These are phyloP conservation scores for Sinocyclocheilus anophthalmus DNA, from an alignment of 2,113 vertebrate species.

Conservation along the genomic window DNA sequence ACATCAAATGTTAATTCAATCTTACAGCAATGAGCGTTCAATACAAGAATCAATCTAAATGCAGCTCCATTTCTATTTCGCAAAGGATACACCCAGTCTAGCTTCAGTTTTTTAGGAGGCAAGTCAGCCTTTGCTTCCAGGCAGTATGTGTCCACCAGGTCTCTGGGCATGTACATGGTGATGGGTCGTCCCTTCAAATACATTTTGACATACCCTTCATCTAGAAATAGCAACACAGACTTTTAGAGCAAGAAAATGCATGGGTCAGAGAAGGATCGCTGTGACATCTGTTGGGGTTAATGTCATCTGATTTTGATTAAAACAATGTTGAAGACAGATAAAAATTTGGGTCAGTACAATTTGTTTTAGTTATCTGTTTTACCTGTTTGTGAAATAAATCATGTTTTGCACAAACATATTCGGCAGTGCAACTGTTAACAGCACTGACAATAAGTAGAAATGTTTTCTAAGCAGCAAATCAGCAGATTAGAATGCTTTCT, in stretches of 20 bases:
- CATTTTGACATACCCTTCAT: conserved; percentile 99
- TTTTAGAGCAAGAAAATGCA: conserved; percentile 47
- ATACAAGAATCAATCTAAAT: conserved; percentile 11
- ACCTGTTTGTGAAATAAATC: not conserved
- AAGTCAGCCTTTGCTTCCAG: conserved; percentile 91
- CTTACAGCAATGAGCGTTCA: not conserved
- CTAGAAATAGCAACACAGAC: conserved; percentile 79
- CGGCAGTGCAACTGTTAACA: not conserved
- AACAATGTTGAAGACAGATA: not conserved
- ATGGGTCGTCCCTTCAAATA: conserved; percentile 95
- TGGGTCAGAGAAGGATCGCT: not conserved
- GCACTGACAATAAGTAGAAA: not conserved
- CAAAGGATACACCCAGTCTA: conserved; percentile 99
- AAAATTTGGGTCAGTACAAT: not conserved
- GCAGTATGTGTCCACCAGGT: conserved; percentile 90
- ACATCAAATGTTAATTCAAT: not conserved
- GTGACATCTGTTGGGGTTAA: not conserved
- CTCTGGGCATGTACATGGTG: conserved; percentile 98
- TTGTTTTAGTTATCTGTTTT: too few species aligned
- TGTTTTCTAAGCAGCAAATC: not conserved
- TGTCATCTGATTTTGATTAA: too few species aligned
- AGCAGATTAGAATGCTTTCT: not conserved
- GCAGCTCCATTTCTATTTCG: not conserved
- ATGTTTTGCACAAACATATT: not conserved
- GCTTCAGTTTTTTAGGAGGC: conserved; percentile 89